Conservation (phyloP, 2,113 vertebrate species). For the Oreotrochilus melanogaster region DNA sequence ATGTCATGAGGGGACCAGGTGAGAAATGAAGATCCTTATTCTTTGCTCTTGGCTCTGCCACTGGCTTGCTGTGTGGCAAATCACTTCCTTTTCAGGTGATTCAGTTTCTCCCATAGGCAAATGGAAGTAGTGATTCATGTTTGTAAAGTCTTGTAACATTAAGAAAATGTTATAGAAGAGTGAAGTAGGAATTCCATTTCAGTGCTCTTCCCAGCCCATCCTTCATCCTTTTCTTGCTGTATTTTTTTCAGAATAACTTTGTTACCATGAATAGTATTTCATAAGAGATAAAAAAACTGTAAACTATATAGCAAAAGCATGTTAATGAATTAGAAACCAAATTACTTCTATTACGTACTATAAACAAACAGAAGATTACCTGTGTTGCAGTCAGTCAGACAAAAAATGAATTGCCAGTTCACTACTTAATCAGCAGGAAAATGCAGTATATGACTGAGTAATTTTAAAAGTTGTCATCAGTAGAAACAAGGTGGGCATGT, state of each 20-base stretch:
- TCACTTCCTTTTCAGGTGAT: conserved; percentile 54
- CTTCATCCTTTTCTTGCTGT: neutral
- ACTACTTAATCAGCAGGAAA: neutral
- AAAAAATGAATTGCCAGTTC: neutral
- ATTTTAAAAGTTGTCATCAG: neutral
- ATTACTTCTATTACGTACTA: neutral
- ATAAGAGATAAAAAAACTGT: neutral
- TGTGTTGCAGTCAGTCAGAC: neutral
- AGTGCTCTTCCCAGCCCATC: neutral
- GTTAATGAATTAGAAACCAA: neutral
- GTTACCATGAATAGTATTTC: neutral
- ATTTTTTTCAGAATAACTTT: neutral
- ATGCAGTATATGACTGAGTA: neutral
- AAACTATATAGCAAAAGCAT: neutral
- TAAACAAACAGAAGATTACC: neutral
- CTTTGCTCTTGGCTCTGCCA: conserved; percentile 24
- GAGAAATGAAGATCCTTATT: conserved; percentile 3
- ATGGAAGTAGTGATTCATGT: conserved; percentile 17
- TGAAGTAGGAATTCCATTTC: neutral
- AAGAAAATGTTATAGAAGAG: neutral
- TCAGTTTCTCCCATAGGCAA: conserved; percentile 34
- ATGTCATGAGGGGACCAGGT: neutral
- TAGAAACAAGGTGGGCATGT: neutral
- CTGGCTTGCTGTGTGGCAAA: neutral
- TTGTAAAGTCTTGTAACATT: neutral